Evolutionary conservation across 2,113 vertebrate genomes (phyloP), one percentile per base, ranked within the genome.

Genomic region (Anolis carolinensis): DNA sequence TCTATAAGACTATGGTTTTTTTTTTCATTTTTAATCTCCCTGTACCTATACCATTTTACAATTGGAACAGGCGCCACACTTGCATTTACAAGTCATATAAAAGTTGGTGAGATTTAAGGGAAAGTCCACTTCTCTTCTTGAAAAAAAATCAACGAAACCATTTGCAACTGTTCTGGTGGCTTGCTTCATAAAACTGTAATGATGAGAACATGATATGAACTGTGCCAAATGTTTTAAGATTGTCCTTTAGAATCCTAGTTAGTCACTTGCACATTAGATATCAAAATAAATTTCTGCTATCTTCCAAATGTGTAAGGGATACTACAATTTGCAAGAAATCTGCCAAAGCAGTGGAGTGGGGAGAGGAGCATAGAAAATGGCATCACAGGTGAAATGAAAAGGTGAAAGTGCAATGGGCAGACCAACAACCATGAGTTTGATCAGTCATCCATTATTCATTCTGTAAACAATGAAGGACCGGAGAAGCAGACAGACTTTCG

Each of bases 371-470:
- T 80, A 83, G 89, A 93, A 95, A 94, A 93, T 89, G 39, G 34
- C 82, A 91, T 85, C 82, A 88, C 90, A 70, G 86, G 32, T 44
- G 55, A 84, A 63, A 36, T 27, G 80, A 92, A 34, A 32, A 62
- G 90, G 79, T 88, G 86, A 89, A 90, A 91, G 59, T 84, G 39
- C 65, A 75, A 86, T 89, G 91, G 89, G 88, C 91, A 82, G 82
- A 86, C 77, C 87, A 81, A n/a, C 87, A 91, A 82, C 89, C 90
- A 81, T 73, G 86, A 85, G 86, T 95, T 94, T 59, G 55, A 94
- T 95, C 91, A 85, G 0, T 83, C 81, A 93, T 95, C 84, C 95
- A 95, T 96, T 95, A 96, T 95, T 95, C 91, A 96, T 94, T 93
- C 81, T 77, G 87, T 90, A 94, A 95, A 93, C 90, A 96, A 94